phyloP scores from a whole-genome alignment of 1,140 invertebrate genomes.

The Schlechtendalia chinensis region DNA sequence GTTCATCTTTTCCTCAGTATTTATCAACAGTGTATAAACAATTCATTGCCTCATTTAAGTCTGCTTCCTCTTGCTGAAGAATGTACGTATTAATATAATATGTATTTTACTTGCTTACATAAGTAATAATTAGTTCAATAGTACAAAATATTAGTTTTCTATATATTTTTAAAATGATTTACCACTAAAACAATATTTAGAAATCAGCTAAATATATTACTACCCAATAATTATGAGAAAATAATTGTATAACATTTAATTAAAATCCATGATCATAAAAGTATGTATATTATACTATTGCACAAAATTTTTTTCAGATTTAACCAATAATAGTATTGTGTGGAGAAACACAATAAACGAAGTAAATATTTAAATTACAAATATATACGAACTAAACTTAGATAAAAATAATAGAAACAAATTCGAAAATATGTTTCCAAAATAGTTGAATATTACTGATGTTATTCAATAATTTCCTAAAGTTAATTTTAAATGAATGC shows the following conservation, averaged over 20 bases:
- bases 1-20: slow-evolving; percentile 21
- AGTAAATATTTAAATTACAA: not conserved
- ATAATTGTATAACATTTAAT: no score
- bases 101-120: no score
- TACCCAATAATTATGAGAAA: no score
- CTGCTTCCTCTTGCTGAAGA: slow-evolving; percentile 30
- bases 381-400: no score
- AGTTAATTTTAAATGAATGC: not conserved
- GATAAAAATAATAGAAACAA: not conserved
- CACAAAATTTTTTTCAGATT: slow-evolving; percentile 18
- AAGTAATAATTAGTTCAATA: no score
- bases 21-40: slow-evolving; percentile 35
- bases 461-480: no score
- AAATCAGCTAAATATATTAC: no score
- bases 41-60: slow-evolving; percentile 38
- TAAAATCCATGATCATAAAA: not conserved
- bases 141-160: no score
- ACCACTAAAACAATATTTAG: no score
- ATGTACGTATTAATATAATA: slow-evolving; percentile 15
- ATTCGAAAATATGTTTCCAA: not conserved
- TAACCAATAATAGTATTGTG: slow-evolving; percentile 25
- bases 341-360: slow-evolving; percentile 36
- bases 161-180: no score
- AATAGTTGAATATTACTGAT: not conserved
- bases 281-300: not conserved